These are phyloP conservation scores for Tachysurus fulvidraco DNA, from an alignment of 2,113 vertebrate species.

Conservation along the genomic window DNA sequence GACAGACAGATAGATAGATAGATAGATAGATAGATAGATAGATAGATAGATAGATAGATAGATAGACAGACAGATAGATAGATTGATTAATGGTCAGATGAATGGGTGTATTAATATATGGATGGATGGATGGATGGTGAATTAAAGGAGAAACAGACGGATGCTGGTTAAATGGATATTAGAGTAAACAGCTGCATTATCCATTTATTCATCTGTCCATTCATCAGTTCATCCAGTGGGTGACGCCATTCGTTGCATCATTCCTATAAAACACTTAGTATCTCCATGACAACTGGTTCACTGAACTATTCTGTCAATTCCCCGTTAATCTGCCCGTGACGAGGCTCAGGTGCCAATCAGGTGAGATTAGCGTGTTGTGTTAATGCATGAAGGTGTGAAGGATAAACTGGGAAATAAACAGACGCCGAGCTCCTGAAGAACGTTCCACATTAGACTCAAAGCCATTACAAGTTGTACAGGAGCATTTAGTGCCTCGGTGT, in stretches of 20 bases:
- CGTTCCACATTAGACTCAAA: background rate
- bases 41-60: background rate
- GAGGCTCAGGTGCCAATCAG: background rate
- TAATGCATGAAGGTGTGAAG: background rate
- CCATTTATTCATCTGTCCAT: too few relatives aligned
- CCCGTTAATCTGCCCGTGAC: too few relatives aligned
- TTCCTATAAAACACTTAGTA: background rate
- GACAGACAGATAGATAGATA: background rate
- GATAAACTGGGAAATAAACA: background rate
- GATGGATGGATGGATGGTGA: background rate
- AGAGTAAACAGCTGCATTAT: too few relatives aligned
- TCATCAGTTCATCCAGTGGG: too few relatives aligned
- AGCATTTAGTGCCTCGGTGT: constrained; percentile 43
- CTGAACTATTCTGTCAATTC: background rate
- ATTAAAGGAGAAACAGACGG: background rate
- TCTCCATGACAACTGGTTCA: background rate
- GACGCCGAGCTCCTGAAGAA: background rate
- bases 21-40: background rate
- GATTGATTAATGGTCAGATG: background rate
- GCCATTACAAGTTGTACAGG: constrained; percentile 19
- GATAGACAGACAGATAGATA: background rate
- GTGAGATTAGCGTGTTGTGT: background rate
- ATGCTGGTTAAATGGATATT: background rate
- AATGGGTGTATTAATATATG: background rate
- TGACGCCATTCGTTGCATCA: too few relatives aligned